These are phyloP conservation scores for Ditylenchus dipsaci DNA, from an alignment of 1,140 invertebrate genomes.

Conservation along the genomic window DNA sequence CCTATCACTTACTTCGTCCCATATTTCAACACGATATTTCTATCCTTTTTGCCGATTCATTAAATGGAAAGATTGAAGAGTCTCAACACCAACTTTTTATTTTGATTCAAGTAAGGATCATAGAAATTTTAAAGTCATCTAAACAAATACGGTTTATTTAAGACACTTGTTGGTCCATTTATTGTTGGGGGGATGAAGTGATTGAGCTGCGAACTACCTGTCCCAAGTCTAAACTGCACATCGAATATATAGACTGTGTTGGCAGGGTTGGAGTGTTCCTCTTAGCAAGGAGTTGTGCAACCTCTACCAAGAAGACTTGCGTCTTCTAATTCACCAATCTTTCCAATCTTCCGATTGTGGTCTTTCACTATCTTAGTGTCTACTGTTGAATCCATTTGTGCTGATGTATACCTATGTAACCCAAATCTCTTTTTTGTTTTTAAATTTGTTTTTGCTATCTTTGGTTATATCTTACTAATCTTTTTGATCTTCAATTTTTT, in stretches of 20 bases:
- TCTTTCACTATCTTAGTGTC: not conserved
- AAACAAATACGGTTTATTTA: not conserved
- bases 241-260: constrained; percentile 32
- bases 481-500: too few species aligned
- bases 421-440: too few species aligned
- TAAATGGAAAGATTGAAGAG: constrained; percentile 1
- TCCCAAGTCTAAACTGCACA: constrained; percentile 19
- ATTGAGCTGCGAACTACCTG: constrained; percentile 12
- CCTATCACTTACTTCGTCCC: constrained; percentile 19
- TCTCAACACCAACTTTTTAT: constrained; percentile 6
- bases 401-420: too few species aligned
- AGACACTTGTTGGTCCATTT: constrained; percentile 11
- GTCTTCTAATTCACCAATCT: not conserved
- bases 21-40: constrained; percentile 31
- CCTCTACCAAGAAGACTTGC: constrained; percentile 31
- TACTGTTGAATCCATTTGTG: too few species aligned
- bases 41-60: constrained; percentile 14
- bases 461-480: too few species aligned
- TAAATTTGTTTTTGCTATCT: too few species aligned
- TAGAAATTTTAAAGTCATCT: not conserved
- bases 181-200: constrained; percentile 21
- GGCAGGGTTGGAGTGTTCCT: constrained; percentile 21
- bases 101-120: not conserved
- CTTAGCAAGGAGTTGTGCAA: constrained; percentile 24
- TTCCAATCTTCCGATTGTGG: not conserved